A percentile compares a stretch with the other conserved stretches of the same genome.
Conservation (phyloP, 92 coral and sea anemone species). For the Nematostella vectensis region DNA sequence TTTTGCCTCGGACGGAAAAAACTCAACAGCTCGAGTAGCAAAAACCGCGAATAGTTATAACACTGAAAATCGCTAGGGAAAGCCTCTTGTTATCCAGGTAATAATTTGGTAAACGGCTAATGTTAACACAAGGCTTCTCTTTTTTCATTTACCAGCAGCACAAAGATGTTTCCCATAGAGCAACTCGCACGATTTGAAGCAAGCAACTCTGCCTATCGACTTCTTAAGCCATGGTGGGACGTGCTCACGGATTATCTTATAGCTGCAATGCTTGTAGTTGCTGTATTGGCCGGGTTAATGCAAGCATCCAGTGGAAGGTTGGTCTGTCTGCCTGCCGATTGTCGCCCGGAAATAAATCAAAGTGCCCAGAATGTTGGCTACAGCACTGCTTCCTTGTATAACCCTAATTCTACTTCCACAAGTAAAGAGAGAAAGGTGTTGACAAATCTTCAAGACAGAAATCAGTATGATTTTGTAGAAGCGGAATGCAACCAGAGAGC, state of each 20-base stretch:
- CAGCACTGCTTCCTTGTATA: conserved; percentile 7
- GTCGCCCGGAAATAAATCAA: conserved; percentile 3
- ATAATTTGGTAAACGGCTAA: too few species aligned
- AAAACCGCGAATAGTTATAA: too few species aligned
- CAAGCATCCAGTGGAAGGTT: conserved; percentile 21
- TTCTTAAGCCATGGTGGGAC: conserved; percentile 46
- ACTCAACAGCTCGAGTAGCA: too few species aligned
- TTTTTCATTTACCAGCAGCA: background rate
- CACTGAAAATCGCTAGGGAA: too few species aligned
- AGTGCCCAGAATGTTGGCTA: background rate
- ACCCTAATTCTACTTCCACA: background rate
- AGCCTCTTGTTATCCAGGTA: too few species aligned
- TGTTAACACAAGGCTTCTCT: too few species aligned
- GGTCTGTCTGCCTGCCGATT: conserved; percentile 38
- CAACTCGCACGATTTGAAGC: conserved; percentile 17
- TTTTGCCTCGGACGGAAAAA: too few species aligned
- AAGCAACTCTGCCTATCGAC: conserved; percentile 12
- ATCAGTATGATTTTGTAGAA: conserved; percentile 46
- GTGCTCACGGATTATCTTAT: conserved; percentile 36
- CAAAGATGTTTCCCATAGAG: conserved; percentile 24
- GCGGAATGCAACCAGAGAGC: conserved; percentile 34
- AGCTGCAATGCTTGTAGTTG: conserved; percentile 7
- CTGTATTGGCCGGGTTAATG: conserved; percentile 29
- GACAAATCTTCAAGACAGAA: conserved; percentile 28
- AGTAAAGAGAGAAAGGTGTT: conserved; percentile 6